Base-by-base conservation (phyloP, 2,113 vertebrate species). In the Menidia beryllina region DNA sequence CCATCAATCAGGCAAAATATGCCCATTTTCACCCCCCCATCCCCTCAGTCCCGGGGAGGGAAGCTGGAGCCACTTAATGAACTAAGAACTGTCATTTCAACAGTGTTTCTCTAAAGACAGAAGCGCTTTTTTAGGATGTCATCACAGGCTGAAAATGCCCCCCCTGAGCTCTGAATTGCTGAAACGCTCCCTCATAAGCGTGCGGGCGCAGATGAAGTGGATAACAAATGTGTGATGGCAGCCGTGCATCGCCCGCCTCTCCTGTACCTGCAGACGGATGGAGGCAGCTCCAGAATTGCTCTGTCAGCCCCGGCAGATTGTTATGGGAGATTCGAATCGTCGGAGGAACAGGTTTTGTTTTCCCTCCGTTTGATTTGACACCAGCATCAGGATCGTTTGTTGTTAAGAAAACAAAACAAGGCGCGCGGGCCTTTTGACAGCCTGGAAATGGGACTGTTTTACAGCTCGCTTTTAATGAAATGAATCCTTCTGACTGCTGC, bases 281-380 rank as follows among this genome's bases (percentile, higher is more conserved):
- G 45, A 50, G 21, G 15, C 56, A 12, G 48, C 38, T 36, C 39
- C 49, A 38, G 0, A 53, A 27, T 20, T 15, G 36, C 52, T 67
- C 47, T n/a, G 27, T 36, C 39, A 27, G 51, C 23, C 2, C 1
- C 17, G 19, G 51, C 64, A 34, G 48, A 58, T 63, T 27, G 27
- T 63, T 38, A 2, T 13, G 27, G 2, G 34, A 62, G 27, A 45
- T 75, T 64, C 45, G 15, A 52, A 47, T 45, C 26, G 56, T 69
- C 54, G 63, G 51, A 71, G 6, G 48, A 24, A 62, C 24, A 43
- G 21, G 47, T 14, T 30, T 14, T 61, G 20, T 0, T 51, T 13
- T 47, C 39, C 26, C 14, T 53, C 43, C 23, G 20, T 20, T 62
- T 26, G 17, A 50, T 63, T 50, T 36, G 27, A 49, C 20, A 17